Evolutionary conservation across 1,140 invertebrate genomes (phyloP).

Genomic region (Anastrepha ludens): DNA sequence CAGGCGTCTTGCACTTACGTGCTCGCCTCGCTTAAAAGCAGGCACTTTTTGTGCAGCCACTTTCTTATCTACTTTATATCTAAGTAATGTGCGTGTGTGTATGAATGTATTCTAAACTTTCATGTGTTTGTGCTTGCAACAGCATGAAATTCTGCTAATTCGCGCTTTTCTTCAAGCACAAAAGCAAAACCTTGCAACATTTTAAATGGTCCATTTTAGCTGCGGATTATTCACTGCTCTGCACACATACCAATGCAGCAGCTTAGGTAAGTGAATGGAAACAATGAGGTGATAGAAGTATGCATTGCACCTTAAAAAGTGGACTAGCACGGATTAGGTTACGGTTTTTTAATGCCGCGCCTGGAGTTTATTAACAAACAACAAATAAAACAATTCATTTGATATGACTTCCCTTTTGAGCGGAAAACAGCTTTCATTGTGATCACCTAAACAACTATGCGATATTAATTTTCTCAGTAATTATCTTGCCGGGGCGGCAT

Average conservation of each 20-base stretch:
- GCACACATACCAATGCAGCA: not conserved
- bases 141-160: not conserved
- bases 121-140: not conserved
- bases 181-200: slow-evolving; percentile 26
- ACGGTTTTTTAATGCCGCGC: not conserved
- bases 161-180: not conserved
- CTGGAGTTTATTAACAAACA: not conserved
- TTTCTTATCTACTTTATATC: slow-evolving; percentile 1
- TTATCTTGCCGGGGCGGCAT: too few relatives aligned
- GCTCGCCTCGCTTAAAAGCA: not conserved
- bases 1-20: slow-evolving; percentile 31
- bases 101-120: not conserved
- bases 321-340: slow-evolving; percentile 4
- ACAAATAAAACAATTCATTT: too few relatives aligned
- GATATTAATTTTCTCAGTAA: too few relatives aligned
- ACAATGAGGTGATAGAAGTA: not conserved
- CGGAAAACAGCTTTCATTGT: too few relatives aligned
- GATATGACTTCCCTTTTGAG: too few relatives aligned
- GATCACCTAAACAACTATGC: too few relatives aligned
- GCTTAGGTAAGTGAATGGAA: not conserved
- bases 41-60: not conserved
- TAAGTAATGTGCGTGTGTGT: not conserved
- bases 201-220: not conserved
- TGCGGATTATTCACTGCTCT: not conserved
- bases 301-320: not conserved